phyloP scores from a whole-genome alignment of 2,113 vertebrate genomes.

The Phodopus roborovskii region DNA sequence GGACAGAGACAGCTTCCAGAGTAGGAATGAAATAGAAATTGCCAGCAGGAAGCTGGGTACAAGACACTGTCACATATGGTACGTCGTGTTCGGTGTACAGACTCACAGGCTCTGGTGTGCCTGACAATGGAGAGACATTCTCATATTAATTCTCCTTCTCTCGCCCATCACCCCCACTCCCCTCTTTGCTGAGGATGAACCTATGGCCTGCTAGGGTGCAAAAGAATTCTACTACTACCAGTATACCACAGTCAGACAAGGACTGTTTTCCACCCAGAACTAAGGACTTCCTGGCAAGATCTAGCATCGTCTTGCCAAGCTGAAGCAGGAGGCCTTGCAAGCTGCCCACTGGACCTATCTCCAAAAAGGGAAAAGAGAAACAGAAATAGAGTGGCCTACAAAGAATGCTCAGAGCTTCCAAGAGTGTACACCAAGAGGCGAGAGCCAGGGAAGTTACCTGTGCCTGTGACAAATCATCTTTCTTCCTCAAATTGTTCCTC shows the following conservation, averaged over 20 bases:
- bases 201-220: neutral
- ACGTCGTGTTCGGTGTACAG: neutral
- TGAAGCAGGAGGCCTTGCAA: neutral
- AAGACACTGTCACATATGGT: neutral
- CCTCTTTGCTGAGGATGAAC: neutral
- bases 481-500: neutral
- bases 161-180: accelerated
- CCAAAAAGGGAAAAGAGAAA: neutral
- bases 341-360: neutral
- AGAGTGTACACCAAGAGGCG: accelerated
- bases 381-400: neutral
- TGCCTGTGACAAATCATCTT: accelerated
- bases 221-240: neutral
- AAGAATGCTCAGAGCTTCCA: neutral
- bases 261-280: neutral
- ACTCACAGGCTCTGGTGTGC: neutral
- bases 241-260: neutral
- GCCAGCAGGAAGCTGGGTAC: neutral
- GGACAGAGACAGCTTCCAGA: neutral
- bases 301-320: neutral
- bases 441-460: neutral
- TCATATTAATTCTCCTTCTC: neutral
- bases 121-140: neutral
- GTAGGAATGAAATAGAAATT: neutral
- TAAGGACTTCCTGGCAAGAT: neutral